Conservation (phyloP, 2,797 vertebrate genomes). For the Rhynchonycteris naso region DNA sequence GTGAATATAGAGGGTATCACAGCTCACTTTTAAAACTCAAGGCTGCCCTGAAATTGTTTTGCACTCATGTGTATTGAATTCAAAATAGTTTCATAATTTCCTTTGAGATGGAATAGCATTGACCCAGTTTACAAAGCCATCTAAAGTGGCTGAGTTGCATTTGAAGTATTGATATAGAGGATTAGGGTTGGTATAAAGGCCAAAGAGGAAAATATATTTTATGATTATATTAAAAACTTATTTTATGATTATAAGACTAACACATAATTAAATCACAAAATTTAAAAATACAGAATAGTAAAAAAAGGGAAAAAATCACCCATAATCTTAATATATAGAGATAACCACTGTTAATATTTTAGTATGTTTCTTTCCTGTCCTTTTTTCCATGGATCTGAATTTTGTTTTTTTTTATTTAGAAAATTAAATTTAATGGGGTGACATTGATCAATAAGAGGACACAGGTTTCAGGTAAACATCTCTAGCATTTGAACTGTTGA, state of each 20-base stretch:
- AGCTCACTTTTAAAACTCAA: background rate
- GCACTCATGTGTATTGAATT: constrained; percentile 9
- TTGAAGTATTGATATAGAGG: constrained; percentile 10
- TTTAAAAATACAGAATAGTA: background rate
- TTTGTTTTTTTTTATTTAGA: background rate
- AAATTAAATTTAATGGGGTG: too few relatives aligned
- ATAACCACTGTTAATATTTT: constrained; percentile 44
- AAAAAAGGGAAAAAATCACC: background rate
- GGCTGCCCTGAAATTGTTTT: constrained; percentile 36
- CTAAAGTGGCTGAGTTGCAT: background rate
- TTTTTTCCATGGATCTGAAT: background rate
- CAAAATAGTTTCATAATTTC: constrained; percentile 56
- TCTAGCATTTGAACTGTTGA: too few relatives aligned
- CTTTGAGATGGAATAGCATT: constrained; percentile 39
- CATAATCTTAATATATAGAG: background rate
- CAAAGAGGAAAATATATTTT: background rate
- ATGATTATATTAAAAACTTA: background rate
- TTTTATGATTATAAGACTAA: background rate
- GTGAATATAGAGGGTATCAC: background rate
- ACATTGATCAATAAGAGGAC: too few relatives aligned
- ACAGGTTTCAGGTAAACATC: too few relatives aligned
- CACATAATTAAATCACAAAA: background rate
- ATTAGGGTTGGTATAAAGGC: constrained; percentile 22
- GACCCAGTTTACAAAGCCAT: constrained; percentile 29
- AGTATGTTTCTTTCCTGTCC: background rate